These are phyloP conservation scores for Xestia sexstrigata DNA, from an alignment of 2,888 invertebrate species.

Conservation along the genomic window DNA sequence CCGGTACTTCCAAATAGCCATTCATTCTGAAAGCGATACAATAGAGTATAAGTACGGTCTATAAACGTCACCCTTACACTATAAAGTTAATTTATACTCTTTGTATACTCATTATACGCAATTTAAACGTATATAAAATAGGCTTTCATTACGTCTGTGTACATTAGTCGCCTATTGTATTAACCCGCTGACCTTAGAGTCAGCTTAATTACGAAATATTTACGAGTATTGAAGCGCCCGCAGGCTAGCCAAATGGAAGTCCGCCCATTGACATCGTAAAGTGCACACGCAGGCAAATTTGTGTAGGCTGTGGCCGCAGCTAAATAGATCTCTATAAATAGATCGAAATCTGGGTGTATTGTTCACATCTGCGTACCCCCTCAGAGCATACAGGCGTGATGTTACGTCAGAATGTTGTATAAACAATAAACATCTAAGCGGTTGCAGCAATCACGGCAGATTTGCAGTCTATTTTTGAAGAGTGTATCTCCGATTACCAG, in stretches of 20 bases:
- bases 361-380: too few species aligned
- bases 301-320: background rate
- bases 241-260: constrained; percentile 61
- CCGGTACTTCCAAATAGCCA: constrained; percentile 27
- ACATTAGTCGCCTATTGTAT: constrained; percentile 62
- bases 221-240: constrained; percentile 67
- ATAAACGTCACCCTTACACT: constrained; percentile 35
- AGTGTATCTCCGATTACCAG: too few species aligned
- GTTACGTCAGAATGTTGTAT: too few species aligned
- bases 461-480: too few species aligned
- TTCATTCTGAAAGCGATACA: constrained; percentile 16
- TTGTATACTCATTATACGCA: constrained; percentile 49
- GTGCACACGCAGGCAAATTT: constrained; percentile 3
- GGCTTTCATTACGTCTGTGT: constrained; percentile 53
- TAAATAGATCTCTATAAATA: background rate
- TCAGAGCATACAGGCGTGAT: too few species aligned
- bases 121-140: constrained; percentile 57
- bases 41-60: constrained; percentile 34
- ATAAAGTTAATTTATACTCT: constrained; percentile 56
- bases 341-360: too few species aligned
- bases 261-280: constrained; percentile 52
- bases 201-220: constrained; percentile 71
- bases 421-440: too few species aligned
- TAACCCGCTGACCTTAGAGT: constrained; percentile 63
- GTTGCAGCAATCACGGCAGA: too few species aligned